Evolutionary conservation across 2,113 vertebrate genomes (phyloP), one percentile per base, ranked within the genome.

Genomic region (Phodopus roborovskii): DNA sequence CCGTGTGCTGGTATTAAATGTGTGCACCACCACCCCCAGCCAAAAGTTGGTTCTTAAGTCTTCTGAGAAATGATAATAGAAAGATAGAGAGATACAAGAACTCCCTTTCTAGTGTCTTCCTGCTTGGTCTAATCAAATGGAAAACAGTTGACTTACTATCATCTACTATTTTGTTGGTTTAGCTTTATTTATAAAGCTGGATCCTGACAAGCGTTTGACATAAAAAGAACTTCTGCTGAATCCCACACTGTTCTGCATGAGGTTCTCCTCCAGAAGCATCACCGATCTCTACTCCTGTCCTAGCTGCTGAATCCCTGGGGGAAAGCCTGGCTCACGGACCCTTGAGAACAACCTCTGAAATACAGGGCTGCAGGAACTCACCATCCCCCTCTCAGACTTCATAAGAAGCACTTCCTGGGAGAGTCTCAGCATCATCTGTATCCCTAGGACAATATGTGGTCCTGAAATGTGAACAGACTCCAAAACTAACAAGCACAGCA

Each of bases 111-210:
- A 22, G 48, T 86, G 10, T 91, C 48, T 56, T 8, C 50, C 85
- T 68, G 62, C 26, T 92, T 56, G 75, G 7, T n/a, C 48, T 79
- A 28, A 50, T 77, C 66, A 86, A 33, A 66, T 48, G 36, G 39
- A 85, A 94, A 62, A 42, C 66, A 95, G 12, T 42, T 74, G 56
- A 81, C 83, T 87, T 89, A 68, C 6, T 36, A 88, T 92, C 17
- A 36, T 88, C 50, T 94, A 5, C 42, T 86, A 4, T 85, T 95
- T 33, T 86, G 5, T 88, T 89, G 83, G 24, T 92, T 88, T 92
- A 98, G 97, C 93, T 8, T 78, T 97, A 94, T 97, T 97, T 94
- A 22, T 98, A 95, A 92, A 88, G n/a, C 81, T 96, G 92, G 73
- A 97, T 33, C 84, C 75, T 92, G 26, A 56, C 56, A 97, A 96